Percentiles rank a stretch among this genome's conserved stretches.
Conservation (phyloP, 2,113 vertebrate species). For the Ctenodactylus gundi region DNA sequence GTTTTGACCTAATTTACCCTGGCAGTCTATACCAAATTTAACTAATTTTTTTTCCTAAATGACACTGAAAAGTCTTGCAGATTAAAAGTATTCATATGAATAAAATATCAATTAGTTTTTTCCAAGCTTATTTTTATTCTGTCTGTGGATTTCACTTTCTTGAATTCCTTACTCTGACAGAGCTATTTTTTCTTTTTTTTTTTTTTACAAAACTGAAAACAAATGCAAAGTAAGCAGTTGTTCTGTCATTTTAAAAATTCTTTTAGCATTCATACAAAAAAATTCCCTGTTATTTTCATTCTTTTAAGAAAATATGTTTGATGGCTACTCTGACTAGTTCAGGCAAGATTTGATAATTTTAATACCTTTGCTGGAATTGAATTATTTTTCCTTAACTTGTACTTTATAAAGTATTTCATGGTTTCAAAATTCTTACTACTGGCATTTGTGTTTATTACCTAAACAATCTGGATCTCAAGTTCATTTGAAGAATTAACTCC, state of each 20-base stretch:
- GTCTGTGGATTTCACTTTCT: conserved; percentile 53
- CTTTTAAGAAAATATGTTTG: conserved; percentile 65
- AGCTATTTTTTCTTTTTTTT: conserved; percentile 64
- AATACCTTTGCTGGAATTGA: background rate
- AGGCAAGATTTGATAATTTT: conserved; percentile 36
- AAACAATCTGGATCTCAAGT: conserved; percentile 49
- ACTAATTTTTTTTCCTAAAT: conserved; percentile 67
- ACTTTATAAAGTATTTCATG: conserved; percentile 59
- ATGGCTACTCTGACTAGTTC: conserved; percentile 42
- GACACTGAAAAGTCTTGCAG: conserved; percentile 72
- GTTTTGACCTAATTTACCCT: conserved; percentile 64
- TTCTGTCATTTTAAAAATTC: background rate
- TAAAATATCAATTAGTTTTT: conserved; percentile 66
- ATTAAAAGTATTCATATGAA: conserved; percentile 64
- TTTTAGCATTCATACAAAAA: conserved; percentile 40
- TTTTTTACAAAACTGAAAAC: conserved; percentile 45
- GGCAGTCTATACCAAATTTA: conserved; percentile 63
- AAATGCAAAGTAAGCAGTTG: conserved; percentile 45
- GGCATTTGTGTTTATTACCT: conserved; percentile 49
- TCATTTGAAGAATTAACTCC: background rate
- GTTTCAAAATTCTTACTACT: conserved; percentile 52
- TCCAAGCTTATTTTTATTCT: background rate
- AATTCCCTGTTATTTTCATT: conserved; percentile 55
- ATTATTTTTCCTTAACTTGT: conserved; percentile 48
- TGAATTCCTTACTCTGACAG: conserved; percentile 43